Evolutionary conservation across 2,888 invertebrate genomes (phyloP).

Genomic region (Drosophila mayaguana): DNA sequence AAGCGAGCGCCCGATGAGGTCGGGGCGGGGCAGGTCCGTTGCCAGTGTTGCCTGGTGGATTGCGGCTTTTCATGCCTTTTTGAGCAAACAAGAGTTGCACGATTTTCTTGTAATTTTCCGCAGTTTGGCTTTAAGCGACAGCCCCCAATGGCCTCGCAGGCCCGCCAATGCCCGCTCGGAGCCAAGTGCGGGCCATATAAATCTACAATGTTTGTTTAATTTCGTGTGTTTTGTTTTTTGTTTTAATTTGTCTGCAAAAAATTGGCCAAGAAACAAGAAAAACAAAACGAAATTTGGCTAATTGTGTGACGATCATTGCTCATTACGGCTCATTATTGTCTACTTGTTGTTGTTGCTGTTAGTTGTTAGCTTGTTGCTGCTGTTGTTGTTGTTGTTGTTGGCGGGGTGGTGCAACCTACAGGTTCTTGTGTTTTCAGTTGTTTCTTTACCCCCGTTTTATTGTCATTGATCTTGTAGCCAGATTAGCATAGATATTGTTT

Average conservation of each 20-base stretch:
- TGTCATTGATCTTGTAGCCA: constrained; percentile 79
- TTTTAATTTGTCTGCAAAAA: constrained; percentile 75
- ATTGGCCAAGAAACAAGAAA: constrained; percentile 38
- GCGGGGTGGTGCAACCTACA: constrained; percentile 71
- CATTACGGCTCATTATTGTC: constrained; percentile 73
- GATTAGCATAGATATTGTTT: constrained; percentile 82
- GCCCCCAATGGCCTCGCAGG: not conserved
- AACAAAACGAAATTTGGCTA: constrained; percentile 71
- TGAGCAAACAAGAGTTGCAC: constrained; percentile 80
- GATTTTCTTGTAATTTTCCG: constrained; percentile 84
- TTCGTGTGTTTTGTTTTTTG: constrained; percentile 75
- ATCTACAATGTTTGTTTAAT: constrained; percentile 79
- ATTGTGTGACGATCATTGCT: constrained; percentile 77
- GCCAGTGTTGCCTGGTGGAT: constrained; percentile 16
- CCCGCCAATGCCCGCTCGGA: not conserved
- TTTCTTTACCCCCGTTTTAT: constrained; percentile 67
- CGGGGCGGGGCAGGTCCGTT: not conserved
- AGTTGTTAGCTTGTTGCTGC: constrained; percentile 52
- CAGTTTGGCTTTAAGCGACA: constrained; percentile 56
- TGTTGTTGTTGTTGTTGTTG: constrained; percentile 41
- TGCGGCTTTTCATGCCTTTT: constrained; percentile 67
- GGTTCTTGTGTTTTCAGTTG: constrained; percentile 66
- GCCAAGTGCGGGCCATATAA: constrained; percentile 64
- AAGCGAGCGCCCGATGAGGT: not conserved
- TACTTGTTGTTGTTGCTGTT: constrained; percentile 54